Percentiles rank a stretch among this genome's conserved stretches.
phyloP scores from a whole-genome alignment of 2,113 vertebrate genomes.

The Notothenia coriiceps region DNA sequence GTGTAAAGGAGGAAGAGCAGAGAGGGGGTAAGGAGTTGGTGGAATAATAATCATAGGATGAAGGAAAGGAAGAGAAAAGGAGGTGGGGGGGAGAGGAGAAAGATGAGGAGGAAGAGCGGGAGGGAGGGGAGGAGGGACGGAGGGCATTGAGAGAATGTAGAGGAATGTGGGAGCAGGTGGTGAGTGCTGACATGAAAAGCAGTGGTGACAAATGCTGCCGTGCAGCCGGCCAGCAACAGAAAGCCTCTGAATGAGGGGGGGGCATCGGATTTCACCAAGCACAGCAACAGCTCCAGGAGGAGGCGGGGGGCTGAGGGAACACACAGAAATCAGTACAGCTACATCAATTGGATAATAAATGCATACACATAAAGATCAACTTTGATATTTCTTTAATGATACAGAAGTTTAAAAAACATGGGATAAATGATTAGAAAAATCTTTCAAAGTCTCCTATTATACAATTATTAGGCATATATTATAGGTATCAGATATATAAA shows the following conservation, averaged over 20 bases:
- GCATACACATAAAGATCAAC: too few relatives aligned
- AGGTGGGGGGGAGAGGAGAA: conserved; percentile 24
- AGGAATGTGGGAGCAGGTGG: conserved; percentile 87
- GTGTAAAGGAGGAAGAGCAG: background rate
- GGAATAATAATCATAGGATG: conserved; percentile 11
- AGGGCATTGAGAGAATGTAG: conserved; percentile 81
- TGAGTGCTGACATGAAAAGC: conserved; percentile 85
- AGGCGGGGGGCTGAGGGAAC: conserved; percentile 5
- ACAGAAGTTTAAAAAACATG: too few relatives aligned
- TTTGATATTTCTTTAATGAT: too few relatives aligned
- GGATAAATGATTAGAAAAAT: too few relatives aligned
- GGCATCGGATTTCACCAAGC: conserved; percentile 70
- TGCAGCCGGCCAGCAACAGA: conserved; percentile 63
- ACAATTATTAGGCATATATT: too few relatives aligned
- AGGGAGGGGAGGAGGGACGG: conserved; percentile 47
- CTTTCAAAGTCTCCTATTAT: too few relatives aligned
- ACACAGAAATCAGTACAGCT: background rate
- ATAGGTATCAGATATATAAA: too few relatives aligned
- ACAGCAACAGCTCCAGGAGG: conserved; percentile 31
- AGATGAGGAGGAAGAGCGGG: conserved; percentile 31
- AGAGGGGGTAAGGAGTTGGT: conserved; percentile 8
- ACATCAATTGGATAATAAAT: too few relatives aligned
- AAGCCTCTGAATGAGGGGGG: conserved; percentile 65
- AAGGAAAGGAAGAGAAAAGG: conserved; percentile 16
- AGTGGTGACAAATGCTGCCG: conserved; percentile 84